Evolutionary conservation across 2,113 vertebrate species (phyloP).

Genomic region (Petaurus breviceps): DNA sequence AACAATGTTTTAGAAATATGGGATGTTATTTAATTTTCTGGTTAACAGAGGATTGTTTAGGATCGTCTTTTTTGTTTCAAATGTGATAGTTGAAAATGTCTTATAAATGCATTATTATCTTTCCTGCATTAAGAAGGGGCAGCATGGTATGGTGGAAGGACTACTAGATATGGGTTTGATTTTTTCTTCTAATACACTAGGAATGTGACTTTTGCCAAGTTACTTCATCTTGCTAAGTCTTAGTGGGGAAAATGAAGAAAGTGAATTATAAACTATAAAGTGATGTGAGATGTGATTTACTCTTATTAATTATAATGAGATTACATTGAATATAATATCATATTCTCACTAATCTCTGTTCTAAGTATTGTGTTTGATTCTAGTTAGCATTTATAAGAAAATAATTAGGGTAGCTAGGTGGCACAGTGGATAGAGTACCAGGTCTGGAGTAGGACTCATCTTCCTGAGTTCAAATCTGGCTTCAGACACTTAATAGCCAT

Average conservation of each 20-base stretch:
- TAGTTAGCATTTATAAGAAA: neutral
- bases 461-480: neutral
- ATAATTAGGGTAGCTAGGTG: neutral
- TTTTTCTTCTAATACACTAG: neutral
- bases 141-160: neutral
- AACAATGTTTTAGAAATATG: neutral
- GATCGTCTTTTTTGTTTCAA: neutral
- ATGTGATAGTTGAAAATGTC: neutral
- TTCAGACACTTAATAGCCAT: neutral
- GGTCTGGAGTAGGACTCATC: neutral
- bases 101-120: neutral
- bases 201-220: neutral
- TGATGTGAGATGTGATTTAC: neutral
- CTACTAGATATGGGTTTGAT: neutral
- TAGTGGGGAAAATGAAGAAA: neutral
- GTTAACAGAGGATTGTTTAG: neutral
- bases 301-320: neutral
- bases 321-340: neutral
- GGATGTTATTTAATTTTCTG: neutral
- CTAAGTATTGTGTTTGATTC: neutral
- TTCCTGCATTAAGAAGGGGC: neutral
- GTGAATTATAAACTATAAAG: neutral
- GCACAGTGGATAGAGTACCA: neutral
- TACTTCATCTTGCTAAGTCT: neutral
- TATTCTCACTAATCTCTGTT: neutral